Base-by-base conservation (phyloP, 2,113 vertebrate species). In the Calidris pugnax region DNA sequence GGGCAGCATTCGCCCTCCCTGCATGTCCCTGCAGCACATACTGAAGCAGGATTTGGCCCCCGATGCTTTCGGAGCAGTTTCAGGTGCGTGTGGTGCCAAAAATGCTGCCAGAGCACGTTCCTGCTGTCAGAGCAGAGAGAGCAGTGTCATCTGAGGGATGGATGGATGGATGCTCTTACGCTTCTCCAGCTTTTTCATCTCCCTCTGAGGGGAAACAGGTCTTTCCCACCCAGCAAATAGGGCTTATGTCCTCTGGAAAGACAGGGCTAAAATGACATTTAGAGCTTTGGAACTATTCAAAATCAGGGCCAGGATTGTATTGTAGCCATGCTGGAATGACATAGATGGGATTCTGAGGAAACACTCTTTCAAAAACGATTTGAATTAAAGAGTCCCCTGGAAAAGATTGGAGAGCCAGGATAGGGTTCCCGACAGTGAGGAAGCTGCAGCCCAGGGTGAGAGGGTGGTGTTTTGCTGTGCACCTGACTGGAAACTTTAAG, bases 11-110 rank as follows among this genome's bases (percentile, higher is more conserved):
- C 7, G 2, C 23, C 47, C 47, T 79, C 41, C 33, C 28, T 24
- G 47, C 1, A 1, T 0, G 2, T 59, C 51, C 43, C 56, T 59
- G 85, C 30, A 64, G n/a, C 6, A 2, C 9, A 8, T 30, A 4
- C 2, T 9, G 62, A 32, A 64, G 47, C 26, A 75, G 53, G 47
- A 66, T 51, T 43, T 78, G 85, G n/a, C 32, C 51, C 56, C 22
- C 2, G 16, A 7, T 27, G 1, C 22, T 55, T 62, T 37, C 26
- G 8, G 68, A 47, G 35, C 15, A 27, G 43, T 75, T 55, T 55
- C 28, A 39, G 84, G 72, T 0, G 0, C 3, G 9, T 20, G 66
- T 4, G 56, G 66, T 56, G 51, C 30, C 66, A 85, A 45, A 35
- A 30, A 14, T 12, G 32, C 50, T 75, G 48, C 81, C 73, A 60